A percentile compares a stretch with the other conserved stretches of the same genome.
Evolutionary conservation across 2,888 invertebrate species (phyloP).

Genomic region (Macropis europaea): DNA sequence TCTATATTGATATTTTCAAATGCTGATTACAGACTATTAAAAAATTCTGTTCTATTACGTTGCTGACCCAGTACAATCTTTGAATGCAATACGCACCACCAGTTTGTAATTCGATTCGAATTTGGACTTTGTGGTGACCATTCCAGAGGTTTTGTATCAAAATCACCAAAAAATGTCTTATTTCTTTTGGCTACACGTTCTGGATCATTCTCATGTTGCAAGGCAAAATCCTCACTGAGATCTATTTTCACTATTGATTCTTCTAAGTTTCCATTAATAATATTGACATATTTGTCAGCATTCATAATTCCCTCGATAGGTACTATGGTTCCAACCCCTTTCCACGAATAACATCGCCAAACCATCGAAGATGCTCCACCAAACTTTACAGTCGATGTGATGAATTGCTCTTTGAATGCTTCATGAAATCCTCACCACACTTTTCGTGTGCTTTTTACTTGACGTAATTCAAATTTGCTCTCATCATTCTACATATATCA

Average conservation of each 20-base stretch:
- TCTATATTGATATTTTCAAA: no score
- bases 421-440: neutral
- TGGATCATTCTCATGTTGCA: no score
- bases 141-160: neutral
- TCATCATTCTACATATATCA: no score
- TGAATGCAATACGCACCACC: no score
- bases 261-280: neutral
- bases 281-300: neutral
- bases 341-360: neutral
- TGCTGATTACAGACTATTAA: no score
- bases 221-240: neutral
- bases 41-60: no score
- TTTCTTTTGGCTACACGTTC: neutral
- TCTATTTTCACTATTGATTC: neutral
- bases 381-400: neutral
- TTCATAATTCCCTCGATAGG: conserved; percentile 1
- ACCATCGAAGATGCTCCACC: neutral
- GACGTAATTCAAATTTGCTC: no score
- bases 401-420: neutral
- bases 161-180: neutral
- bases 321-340: neutral
- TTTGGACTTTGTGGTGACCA: no score
- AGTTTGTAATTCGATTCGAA: no score
- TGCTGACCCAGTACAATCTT: no score
- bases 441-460: no score